Conservation (phyloP, 2,888 invertebrate species). For the Agriopis leucophaearia region DNA sequence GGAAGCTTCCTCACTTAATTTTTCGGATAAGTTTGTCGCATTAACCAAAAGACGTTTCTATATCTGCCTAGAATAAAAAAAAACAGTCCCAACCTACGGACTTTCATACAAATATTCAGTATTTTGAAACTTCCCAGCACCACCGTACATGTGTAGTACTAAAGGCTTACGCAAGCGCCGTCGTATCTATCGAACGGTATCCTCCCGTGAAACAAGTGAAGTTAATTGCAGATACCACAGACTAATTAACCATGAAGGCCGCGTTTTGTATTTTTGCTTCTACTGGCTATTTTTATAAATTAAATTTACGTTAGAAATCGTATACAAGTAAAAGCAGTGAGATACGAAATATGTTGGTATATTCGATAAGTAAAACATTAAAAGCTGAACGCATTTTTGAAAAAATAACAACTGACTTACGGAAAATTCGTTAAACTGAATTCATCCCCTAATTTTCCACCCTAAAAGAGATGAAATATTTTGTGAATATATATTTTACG, state of each 20-base stretch:
- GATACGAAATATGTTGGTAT: no score
- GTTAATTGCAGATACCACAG: conserved; percentile 71
- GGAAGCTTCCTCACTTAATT: not conserved
- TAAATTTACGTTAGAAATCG: no score
- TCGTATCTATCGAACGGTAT: conserved; percentile 52
- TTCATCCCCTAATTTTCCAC: no score
- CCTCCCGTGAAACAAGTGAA: conserved; percentile 63
- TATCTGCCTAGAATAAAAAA: not conserved
- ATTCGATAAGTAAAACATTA: no score
- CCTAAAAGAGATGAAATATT: no score
- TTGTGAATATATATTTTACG: no score
- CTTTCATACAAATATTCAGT: not conserved
- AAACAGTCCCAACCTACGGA: not conserved
- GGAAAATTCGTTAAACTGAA: no score
- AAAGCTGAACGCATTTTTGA: no score
- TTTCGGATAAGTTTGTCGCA: not conserved
- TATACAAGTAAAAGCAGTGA: no score
- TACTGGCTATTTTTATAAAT: conserved; percentile 3
- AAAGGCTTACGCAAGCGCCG: conserved; percentile 60
- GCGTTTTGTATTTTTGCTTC: conserved; percentile 40
- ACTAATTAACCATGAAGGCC: conserved; percentile 77
- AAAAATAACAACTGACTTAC: no score
- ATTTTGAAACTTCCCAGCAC: conserved; percentile 13
- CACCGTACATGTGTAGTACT: conserved; percentile 41
- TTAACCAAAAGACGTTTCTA: not conserved